Base-by-base conservation (phyloP, 2,797 vertebrate species). In the Ataeniobius toweri region DNA sequence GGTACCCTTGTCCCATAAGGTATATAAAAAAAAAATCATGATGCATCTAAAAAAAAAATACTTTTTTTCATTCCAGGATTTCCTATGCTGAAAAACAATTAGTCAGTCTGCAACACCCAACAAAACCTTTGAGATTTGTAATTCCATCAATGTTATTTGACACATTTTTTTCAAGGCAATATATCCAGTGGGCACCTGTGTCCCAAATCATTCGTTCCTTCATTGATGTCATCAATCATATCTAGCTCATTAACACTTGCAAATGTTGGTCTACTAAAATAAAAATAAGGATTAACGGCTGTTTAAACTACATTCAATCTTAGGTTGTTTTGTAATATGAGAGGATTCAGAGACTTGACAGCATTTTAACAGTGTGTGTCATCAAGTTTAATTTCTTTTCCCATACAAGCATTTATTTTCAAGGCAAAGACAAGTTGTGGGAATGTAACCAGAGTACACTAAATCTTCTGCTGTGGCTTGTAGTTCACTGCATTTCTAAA, bases 391-490 rank as follows among this genome's bases (percentile, higher is more conserved):
- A 31, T 97, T 97, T 96, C 96, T 95, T 94, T 95, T 93, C 92
- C 94, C 79, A 84, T 92, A 92, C 87, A 93, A 94, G 94, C 88
- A 89, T 94, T 94, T 96, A 96, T 98, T 97, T 97, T 91, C 88
- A 93, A 94, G 84, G 85, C 88, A 96, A 94, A 95, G 89, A 94
- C 94, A 92, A 74, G 93, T 95, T 96, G 96, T 90, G 96, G 96
- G 95, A 96, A 96, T 96, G 93, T 95, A 96, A 94, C 93, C 90
- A 85, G 89, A 89, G 93, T 51, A 31, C 92, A 94, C 95, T 85
- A 90, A 94, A 94, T 95, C 93, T 92, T 95, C 95, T 95, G 96
- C 96, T 97, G 96, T 93, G 97, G 97, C 95, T 94, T 96, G 95
- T 94, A 94, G 95, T 94, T 94, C 95, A 93, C 93, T 74, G 93